Evolutionary conservation across 1,140 invertebrate species (phyloP).

Genomic region (Solenopsis fugax): DNA sequence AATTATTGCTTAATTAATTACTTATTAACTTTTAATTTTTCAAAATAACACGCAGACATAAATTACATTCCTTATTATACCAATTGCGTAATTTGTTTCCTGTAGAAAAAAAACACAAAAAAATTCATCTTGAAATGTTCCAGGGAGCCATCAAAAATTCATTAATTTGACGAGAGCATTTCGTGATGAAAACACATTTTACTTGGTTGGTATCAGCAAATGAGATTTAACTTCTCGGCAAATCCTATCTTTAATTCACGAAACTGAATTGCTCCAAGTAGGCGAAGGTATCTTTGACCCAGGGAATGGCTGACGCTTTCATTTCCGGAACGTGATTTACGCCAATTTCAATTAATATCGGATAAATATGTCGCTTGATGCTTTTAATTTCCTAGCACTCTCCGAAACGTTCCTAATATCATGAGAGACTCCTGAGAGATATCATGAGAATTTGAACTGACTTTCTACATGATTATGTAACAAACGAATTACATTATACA

Average conservation of each 20-base stretch:
- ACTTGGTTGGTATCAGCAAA: slow-evolving; percentile 10
- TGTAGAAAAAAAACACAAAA: neutral
- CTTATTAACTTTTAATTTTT: neutral
- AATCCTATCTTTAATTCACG: slow-evolving; percentile 36
- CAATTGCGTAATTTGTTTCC: neutral
- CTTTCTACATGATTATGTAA: neutral
- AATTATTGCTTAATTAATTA: neutral
- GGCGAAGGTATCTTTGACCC: slow-evolving; percentile 15
- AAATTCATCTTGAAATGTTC: neutral
- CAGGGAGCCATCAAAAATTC: neutral
- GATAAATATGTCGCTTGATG: neutral
- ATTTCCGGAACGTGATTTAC: slow-evolving; percentile 19
- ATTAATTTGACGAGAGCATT: slow-evolving; percentile 18
- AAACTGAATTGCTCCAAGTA: neutral
- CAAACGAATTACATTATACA: neutral
- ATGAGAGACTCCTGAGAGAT: neutral
- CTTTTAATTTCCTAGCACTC: slow-evolving; percentile 32
- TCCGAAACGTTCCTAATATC: neutral
- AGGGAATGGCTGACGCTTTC: neutral
- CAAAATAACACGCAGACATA: neutral
- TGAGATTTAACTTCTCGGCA: slow-evolving; percentile 33
- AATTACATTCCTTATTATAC: neutral
- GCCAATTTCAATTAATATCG: slow-evolving; percentile 45
- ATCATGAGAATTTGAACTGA: neutral
- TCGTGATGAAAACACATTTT: slow-evolving; percentile 28